Percentiles rank a stretch among this genome's conserved stretches.
phyloP scores from a whole-genome alignment of 2,113 vertebrate species.

The Mus spicilegus region DNA sequence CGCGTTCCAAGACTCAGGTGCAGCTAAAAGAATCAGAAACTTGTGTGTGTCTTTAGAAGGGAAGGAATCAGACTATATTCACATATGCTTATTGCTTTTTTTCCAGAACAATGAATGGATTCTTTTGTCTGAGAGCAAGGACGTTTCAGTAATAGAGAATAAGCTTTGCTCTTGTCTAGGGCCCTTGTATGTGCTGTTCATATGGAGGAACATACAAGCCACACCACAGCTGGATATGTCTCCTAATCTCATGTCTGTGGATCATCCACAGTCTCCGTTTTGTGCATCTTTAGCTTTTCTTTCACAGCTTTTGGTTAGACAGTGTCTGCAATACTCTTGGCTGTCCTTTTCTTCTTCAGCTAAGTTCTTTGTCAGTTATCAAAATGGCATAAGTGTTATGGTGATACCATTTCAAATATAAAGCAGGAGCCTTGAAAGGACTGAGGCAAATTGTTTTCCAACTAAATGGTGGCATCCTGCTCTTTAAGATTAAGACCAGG shows the following conservation, averaged over 20 bases:
- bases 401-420: slow-evolving; percentile 62
- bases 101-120: slow-evolving; percentile 38
- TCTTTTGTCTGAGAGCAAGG: slow-evolving; percentile 1
- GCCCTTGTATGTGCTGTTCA: neutral
- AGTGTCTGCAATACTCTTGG: neutral
- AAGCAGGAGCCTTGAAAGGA: slow-evolving; percentile 53
- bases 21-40: slow-evolving; percentile 12
- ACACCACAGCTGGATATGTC: slow-evolving; percentile 7
- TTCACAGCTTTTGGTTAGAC: neutral
- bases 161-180: slow-evolving; percentile 1
- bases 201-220: neutral
- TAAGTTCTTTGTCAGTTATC: slow-evolving; percentile 64
- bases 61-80: slow-evolving; percentile 29
- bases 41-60: neutral
- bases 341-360: neutral
- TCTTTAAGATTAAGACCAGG: slow-evolving; percentile 67
- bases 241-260: neutral
- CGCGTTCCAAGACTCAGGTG: neutral
- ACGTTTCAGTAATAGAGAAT: slow-evolving; percentile 31
- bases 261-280: neutral
- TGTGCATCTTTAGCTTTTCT: neutral
- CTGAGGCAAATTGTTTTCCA: slow-evolving; percentile 74
- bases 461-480: slow-evolving; percentile 64
- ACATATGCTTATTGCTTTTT: slow-evolving; percentile 13
- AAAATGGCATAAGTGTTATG: slow-evolving; percentile 68